Evolutionary conservation across 1,140 invertebrate species (phyloP), one percentile per base, ranked within the genome.

Genomic region (Meteorus sp.): DNA sequence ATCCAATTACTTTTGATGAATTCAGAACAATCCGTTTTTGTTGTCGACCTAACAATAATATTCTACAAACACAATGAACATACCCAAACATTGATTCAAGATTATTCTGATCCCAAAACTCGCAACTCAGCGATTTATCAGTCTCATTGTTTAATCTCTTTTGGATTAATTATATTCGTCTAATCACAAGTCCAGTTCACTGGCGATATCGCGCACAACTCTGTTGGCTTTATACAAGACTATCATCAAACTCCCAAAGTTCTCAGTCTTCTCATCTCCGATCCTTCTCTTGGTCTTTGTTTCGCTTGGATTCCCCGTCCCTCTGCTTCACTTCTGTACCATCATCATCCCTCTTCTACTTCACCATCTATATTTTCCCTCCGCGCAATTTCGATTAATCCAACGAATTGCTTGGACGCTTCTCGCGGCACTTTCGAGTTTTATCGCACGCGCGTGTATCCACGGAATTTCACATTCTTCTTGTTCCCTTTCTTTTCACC

Each of bases 381-480:
- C 35, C 29, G 0, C 11, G 27, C 54, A 56, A 47, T 58, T 58
- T 51, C 56, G 56, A 58, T 58, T 58, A 58, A 58, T 58, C 56
- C 56, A 27, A 23, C 56, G 37, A 58, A 58, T 58, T 58, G 56
- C 44, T 57, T 50, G 23, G 44, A 37, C 55, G 43, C 15, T 48
- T 25, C 56, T 58, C 35, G 48, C 47, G 56, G 56, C 47, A 58
- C 56, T 58, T 58, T 13, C 56, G 41, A 58, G 56, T 58, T 58
- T 58, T 58, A 58, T 58, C 56, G 56, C 13, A 35, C 37, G 56
- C 56, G 35, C 56, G 56, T 58, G 56, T 51, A 41, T 44, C 35
- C 13, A 41, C 15, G 56, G 48, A 58, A 51, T 58, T 50, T 58
- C 17, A 51, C 35, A 35, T 47, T 56, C 44, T 45, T 44, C 44